Percentiles rank a stretch among this genome's conserved stretches.
phyloP scores from a whole-genome alignment of 2,113 vertebrate species.

The Cygnus atratus region DNA sequence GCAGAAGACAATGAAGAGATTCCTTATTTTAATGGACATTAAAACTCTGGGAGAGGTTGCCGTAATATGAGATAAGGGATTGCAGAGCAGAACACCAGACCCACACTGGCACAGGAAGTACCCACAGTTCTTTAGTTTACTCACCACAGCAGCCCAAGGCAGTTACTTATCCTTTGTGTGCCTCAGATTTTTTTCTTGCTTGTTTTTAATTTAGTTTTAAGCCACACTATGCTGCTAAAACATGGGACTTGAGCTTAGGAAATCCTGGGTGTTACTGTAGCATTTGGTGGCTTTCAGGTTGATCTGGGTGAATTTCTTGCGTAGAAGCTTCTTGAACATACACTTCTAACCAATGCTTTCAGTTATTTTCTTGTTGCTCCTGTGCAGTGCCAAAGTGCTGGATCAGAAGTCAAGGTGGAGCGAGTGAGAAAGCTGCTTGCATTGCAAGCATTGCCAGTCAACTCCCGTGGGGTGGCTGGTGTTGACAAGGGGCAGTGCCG shows the following conservation, averaged over 20 bases:
- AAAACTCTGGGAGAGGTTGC: neutral
- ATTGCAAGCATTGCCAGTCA: neutral
- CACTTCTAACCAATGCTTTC: neutral
- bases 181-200: neutral
- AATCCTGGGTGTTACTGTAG: neutral
- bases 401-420: neutral
- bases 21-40: neutral
- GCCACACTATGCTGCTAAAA: neutral
- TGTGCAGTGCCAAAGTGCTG: rapidly evolving
- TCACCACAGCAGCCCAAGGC: neutral
- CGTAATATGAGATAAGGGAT: neutral
- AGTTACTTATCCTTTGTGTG: neutral
- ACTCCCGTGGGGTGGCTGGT: neutral
- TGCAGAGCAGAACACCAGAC: neutral
- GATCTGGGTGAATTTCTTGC: neutral
- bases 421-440: neutral
- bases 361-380: neutral
- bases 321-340: neutral
- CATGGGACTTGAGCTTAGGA: neutral
- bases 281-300: neutral
- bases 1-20: rapidly evolving
- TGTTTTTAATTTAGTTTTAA: neutral
- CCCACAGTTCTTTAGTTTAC: neutral
- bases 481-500: neutral
- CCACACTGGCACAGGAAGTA: neutral